Percentiles rank a stretch among this genome's conserved stretches.
phyloP scores from a whole-genome alignment of 2,888 invertebrate species.

The Troides helena region DNA sequence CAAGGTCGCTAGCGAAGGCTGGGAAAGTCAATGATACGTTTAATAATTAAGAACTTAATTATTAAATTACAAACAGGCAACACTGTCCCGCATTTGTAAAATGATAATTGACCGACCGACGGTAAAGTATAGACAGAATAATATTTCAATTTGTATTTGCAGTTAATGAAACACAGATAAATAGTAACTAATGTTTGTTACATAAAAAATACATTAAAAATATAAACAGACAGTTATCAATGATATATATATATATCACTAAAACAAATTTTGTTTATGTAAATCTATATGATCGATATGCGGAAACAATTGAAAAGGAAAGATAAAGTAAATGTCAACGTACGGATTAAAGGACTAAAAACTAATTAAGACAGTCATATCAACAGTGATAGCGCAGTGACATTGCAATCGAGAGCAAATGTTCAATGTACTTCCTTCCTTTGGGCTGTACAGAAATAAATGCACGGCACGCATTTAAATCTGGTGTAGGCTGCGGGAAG shows the following conservation, averaged over 20 bases:
- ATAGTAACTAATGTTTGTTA: not conserved
- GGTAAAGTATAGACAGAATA: conserved; percentile 16
- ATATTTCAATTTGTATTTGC: conserved; percentile 3
- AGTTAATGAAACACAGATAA: not conserved
- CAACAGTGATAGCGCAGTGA: not conserved
- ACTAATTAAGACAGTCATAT: not conserved
- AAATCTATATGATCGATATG: not conserved
- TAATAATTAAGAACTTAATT: conserved; percentile 43
- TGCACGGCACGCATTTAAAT: too few species aligned
- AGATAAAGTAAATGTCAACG: conserved; percentile 1
- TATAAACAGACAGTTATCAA: not conserved
- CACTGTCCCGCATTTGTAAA: conserved; percentile 30
- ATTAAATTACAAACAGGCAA: conserved; percentile 32
- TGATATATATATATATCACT: not conserved
- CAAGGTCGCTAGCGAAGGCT: conserved; percentile 61
- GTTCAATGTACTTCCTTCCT: not conserved
- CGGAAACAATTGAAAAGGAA: not conserved
- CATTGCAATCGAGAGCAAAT: not conserved
- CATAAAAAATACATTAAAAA: conserved; percentile 7
- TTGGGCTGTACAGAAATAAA: not conserved
- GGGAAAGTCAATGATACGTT: conserved; percentile 47
- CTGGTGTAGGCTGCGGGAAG: too few species aligned
- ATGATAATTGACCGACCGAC: conserved; percentile 30
- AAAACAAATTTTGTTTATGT: not conserved
- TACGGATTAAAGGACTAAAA: conserved; percentile 6